Evolutionary conservation across 2,113 vertebrate species (phyloP).

Genomic region (Alaudala cheleensis): DNA sequence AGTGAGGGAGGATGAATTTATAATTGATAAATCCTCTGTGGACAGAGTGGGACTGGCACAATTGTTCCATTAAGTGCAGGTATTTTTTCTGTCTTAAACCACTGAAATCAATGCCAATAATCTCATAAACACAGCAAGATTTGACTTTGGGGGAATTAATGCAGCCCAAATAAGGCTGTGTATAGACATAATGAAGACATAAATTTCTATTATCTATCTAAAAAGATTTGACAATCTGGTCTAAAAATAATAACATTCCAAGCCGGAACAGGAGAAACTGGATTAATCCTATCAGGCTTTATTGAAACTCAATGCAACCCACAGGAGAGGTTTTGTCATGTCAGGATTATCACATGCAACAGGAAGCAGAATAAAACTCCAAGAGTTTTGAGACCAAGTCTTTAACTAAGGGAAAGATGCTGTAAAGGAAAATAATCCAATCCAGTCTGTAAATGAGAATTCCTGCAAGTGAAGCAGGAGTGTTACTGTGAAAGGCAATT

Average conservation of each 20-base stretch:
- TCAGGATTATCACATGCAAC: not conserved
- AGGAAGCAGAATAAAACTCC: not conserved
- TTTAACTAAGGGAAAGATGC: not conserved
- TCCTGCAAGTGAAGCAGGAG: not conserved
- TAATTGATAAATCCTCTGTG: not conserved
- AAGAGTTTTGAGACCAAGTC: not conserved
- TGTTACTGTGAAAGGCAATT: not conserved
- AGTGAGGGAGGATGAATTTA: not conserved
- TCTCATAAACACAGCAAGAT: not conserved
- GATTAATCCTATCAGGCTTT: not conserved
- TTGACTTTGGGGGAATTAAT: not conserved
- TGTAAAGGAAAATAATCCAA: not conserved
- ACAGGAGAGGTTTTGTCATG: not conserved
- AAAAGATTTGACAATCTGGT: not conserved
- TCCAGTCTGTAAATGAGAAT: not conserved
- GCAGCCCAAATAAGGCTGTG: not conserved
- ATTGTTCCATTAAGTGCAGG: not conserved
- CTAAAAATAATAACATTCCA: not conserved
- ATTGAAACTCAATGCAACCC: not conserved
- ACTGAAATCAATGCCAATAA: slow-evolving; percentile 4
- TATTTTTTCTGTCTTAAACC: not conserved
- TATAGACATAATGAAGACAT: not conserved
- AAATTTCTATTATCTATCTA: not conserved
- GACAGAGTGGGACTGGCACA: not conserved
- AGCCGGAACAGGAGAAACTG: not conserved